phyloP scores from a whole-genome alignment of 1,140 invertebrate species.

The Bombus fervidus region DNA sequence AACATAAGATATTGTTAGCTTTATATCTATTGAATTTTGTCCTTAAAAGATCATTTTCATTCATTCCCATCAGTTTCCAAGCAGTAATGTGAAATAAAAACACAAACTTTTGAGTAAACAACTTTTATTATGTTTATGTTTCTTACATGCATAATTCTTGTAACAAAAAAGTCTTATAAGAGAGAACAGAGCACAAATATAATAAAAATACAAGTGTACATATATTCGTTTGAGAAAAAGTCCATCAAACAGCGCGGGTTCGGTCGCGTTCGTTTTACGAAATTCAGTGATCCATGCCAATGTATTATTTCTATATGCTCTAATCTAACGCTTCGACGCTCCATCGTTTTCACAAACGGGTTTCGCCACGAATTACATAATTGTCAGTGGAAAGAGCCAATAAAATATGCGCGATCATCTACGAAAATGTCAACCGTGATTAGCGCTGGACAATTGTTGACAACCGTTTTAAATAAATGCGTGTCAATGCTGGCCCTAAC shows the following conservation, averaged over 20 bases:
- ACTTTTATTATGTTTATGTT: conserved; percentile 59
- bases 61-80: conserved; percentile 5
- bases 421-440: neutral
- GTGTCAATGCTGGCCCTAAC: conserved; percentile 14
- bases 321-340: conserved; percentile 33
- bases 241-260: neutral
- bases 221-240: neutral
- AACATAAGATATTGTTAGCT: neutral
- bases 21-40: neutral
- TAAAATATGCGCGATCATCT: conserved; percentile 11
- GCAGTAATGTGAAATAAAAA: conserved; percentile 60
- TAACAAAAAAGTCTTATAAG: conserved; percentile 10
- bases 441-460: conserved; percentile 14
- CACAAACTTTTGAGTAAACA: conserved; percentile 57
- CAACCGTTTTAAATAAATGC: conserved; percentile 9
- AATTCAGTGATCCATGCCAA: neutral
- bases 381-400: conserved; percentile 26
- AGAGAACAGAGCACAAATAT: conserved; percentile 7
- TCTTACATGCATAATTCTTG: conserved; percentile 54
- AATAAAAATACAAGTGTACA: conserved; percentile 27
- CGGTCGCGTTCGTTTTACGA: neutral
- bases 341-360: conserved; percentile 21
- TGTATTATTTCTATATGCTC: neutral
- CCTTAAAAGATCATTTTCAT: neutral
- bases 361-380: conserved; percentile 59